phyloP scores from a whole-genome alignment of 2,113 vertebrate genomes.

The Callaeas wilsoni region DNA sequence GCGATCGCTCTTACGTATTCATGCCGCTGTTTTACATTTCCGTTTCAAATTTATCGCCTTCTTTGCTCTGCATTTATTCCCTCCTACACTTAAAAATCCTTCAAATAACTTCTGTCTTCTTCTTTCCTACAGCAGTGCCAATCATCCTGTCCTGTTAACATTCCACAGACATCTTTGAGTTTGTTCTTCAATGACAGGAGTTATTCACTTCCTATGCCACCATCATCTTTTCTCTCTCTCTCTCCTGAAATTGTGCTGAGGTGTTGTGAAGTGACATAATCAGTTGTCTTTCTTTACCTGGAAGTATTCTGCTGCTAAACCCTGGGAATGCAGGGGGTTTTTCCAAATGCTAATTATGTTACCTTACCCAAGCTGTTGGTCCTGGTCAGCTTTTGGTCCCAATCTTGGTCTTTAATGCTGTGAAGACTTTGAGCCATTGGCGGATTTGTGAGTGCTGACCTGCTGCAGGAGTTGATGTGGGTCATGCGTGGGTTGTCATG shows the following conservation, averaged over 20 bases:
- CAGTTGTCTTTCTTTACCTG: not conserved
- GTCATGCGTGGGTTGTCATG: not conserved
- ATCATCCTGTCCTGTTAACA: not conserved
- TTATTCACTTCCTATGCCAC: not conserved
- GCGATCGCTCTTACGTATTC: not conserved
- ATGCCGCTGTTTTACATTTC: not conserved
- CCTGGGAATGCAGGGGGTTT: not conserved
- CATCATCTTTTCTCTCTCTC: not conserved
- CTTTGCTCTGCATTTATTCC: not conserved
- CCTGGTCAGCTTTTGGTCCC: not conserved
- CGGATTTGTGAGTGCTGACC: not conserved
- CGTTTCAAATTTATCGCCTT: not conserved
- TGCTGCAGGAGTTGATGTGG: not conserved
- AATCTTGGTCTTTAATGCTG: not conserved
- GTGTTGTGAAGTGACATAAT: not conserved
- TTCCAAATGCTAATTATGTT: not conserved
- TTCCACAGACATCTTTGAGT: not conserved
- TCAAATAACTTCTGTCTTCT: not conserved
- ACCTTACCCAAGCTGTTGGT: fast-evolving
- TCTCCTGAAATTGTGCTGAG: not conserved
- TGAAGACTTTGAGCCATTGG: not conserved
- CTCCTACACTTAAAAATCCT: not conserved
- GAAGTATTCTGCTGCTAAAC: not conserved
- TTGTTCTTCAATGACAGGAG: not conserved
- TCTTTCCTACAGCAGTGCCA: not conserved